Evolutionary conservation across 2,113 vertebrate species (phyloP).

Genomic region (Ia io): DNA sequence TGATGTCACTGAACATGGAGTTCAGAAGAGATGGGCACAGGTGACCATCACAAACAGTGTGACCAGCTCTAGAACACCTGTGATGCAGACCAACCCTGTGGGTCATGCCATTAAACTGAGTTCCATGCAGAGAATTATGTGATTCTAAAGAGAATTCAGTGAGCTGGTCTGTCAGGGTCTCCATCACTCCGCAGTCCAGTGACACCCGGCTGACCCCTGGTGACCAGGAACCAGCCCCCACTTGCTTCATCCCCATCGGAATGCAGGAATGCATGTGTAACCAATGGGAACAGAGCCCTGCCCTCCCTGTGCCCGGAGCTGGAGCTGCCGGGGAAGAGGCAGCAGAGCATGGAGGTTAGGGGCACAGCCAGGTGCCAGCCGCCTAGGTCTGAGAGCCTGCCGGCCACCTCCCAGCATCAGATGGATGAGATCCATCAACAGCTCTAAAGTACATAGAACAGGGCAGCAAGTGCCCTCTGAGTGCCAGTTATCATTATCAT

Average conservation of each 20-base stretch:
- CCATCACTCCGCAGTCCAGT: background rate
- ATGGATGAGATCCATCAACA: background rate
- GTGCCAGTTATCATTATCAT: background rate
- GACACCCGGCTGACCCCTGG: background rate
- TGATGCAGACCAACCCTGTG: background rate
- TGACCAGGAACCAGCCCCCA: background rate
- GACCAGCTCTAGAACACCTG: background rate
- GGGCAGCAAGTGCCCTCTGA: accelerated
- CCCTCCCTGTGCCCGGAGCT: background rate
- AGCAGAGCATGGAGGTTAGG: too few relatives aligned
- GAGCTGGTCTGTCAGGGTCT: background rate
- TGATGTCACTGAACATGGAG: background rate
- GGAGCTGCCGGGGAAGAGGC: background rate
- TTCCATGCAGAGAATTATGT: background rate
- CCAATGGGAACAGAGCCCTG: accelerated
- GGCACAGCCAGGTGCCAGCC: background rate
- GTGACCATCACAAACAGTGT: background rate
- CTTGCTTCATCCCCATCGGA: background rate
- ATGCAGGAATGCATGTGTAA: background rate
- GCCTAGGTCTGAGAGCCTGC: background rate
- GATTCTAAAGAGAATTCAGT: background rate
- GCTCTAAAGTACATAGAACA: background rate
- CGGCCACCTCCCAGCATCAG: background rate
- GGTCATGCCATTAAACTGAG: background rate
- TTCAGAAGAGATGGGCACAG: background rate